Evolutionary conservation across 30 jellyfish, hydroid and myxozoan genomes (phyloP).

Genomic region (Cassiopea xamachana): DNA sequence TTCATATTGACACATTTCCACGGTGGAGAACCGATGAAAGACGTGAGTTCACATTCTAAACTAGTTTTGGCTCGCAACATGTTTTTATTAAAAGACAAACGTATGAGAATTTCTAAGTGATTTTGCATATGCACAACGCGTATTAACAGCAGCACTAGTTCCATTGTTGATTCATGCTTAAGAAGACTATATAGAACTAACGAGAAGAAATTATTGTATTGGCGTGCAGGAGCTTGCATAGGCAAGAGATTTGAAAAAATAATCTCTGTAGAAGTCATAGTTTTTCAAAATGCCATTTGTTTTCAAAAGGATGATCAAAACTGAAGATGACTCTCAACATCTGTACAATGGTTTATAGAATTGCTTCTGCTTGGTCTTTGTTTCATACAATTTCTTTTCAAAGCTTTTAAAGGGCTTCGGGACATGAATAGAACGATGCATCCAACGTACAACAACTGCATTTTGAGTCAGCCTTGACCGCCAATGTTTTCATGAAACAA

Average conservation of each 20-base stretch:
- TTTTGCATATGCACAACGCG: background rate
- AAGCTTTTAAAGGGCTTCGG: conserved; percentile 39
- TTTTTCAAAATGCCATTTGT: conserved; percentile 1
- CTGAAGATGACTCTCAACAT: conserved; percentile 31
- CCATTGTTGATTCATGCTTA: background rate
- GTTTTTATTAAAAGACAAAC: no score
- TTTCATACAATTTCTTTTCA: conserved; percentile 28
- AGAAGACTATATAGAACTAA: background rate
- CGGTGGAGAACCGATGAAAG: no score
- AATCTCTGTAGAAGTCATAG: conserved; percentile 29
- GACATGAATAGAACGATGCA: conserved; percentile 24
- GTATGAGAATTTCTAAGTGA: background rate
- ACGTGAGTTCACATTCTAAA: no score
- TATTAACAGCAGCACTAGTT: background rate
- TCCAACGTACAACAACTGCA: conserved; percentile 44
- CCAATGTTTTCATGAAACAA: conserved; percentile 51
- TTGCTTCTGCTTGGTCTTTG: conserved; percentile 28
- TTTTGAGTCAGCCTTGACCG: conserved; percentile 52
- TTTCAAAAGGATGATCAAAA: conserved; percentile 49
- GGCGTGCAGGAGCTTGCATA: background rate
- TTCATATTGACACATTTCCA: no score
- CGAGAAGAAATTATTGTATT: background rate
- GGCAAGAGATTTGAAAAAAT: background rate
- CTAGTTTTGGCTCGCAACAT: no score
- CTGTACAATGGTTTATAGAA: conserved; percentile 39